Evolutionary conservation across 2,113 vertebrate species (phyloP).

Genomic region (Melospiza melodia): DNA sequence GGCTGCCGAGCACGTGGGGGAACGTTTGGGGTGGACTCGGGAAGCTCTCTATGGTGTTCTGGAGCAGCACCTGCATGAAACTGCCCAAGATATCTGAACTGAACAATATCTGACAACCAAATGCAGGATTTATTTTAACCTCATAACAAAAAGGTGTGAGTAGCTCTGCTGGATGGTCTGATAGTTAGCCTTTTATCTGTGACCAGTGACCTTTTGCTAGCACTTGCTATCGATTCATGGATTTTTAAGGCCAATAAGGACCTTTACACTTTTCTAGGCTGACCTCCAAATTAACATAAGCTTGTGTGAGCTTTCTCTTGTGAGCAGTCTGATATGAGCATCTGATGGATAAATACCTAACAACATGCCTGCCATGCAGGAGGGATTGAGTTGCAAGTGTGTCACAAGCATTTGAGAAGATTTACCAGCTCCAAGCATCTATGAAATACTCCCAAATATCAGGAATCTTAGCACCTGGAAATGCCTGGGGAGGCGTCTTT

Average conservation of each 20-base stretch:
- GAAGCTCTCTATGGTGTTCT: background rate
- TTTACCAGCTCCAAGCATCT: background rate
- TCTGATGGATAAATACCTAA: background rate
- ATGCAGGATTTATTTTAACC: background rate
- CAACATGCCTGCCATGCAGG: background rate
- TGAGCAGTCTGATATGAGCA: background rate
- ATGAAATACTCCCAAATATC: background rate
- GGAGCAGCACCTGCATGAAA: background rate
- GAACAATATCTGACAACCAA: background rate
- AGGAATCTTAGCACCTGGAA: background rate
- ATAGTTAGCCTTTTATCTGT: background rate
- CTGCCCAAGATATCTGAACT: background rate
- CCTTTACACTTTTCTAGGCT: background rate
- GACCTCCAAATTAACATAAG: background rate
- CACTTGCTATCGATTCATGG: background rate
- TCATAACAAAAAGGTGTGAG: background rate
- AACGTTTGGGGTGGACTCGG: background rate
- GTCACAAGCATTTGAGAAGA: background rate
- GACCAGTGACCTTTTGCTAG: background rate
- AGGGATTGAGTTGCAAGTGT: background rate
- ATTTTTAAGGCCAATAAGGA: conserved; percentile 10
- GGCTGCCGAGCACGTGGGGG: background rate
- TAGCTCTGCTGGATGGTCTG: background rate
- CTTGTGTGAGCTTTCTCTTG: background rate
- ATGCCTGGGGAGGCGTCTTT: background rate